A percentile compares a stretch with the other conserved stretches of the same genome.
Conservation (phyloP, 2,797 vertebrate genomes). For the Pipistrellus kuhlii region DNA sequence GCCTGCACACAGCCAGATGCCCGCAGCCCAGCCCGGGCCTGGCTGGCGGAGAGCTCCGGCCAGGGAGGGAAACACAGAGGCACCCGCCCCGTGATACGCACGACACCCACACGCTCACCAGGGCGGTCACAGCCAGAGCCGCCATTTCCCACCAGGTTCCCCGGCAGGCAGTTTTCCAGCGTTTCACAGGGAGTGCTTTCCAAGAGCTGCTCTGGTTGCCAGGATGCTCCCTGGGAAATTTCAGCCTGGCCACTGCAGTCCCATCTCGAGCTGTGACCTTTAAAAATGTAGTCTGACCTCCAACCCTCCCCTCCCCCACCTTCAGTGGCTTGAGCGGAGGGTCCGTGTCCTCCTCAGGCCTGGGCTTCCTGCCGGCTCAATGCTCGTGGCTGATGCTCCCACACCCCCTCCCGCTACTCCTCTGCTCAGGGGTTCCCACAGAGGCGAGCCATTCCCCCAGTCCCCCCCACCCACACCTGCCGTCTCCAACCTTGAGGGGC, state of each 20-base stretch:
- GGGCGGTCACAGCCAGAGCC: background rate
- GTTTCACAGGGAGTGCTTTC: background rate
- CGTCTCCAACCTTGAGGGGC: background rate
- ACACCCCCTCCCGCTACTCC: background rate
- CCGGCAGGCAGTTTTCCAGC: background rate
- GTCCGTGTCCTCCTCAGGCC: background rate
- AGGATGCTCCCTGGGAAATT: background rate
- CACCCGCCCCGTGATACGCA: background rate
- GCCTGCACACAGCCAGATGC: constrained; percentile 65
- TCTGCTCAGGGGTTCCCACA: background rate
- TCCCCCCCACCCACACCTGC: too few relatives aligned
- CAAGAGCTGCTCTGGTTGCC: background rate
- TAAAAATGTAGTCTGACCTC: background rate
- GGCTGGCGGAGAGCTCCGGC: background rate
- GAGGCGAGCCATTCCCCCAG: background rate
- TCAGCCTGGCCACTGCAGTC: background rate
- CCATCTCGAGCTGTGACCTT: background rate
- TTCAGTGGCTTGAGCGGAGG: background rate
- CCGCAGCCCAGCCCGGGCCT: background rate
- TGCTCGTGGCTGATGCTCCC: fast-evolving
- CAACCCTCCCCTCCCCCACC: background rate
- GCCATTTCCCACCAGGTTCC: background rate
- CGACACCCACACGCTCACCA: background rate
- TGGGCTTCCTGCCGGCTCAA: background rate
- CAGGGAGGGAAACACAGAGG: background rate